Evolutionary conservation across 2,113 vertebrate genomes (phyloP), one percentile per base, ranked within the genome.

Genomic region (Vicugna pacos): DNA sequence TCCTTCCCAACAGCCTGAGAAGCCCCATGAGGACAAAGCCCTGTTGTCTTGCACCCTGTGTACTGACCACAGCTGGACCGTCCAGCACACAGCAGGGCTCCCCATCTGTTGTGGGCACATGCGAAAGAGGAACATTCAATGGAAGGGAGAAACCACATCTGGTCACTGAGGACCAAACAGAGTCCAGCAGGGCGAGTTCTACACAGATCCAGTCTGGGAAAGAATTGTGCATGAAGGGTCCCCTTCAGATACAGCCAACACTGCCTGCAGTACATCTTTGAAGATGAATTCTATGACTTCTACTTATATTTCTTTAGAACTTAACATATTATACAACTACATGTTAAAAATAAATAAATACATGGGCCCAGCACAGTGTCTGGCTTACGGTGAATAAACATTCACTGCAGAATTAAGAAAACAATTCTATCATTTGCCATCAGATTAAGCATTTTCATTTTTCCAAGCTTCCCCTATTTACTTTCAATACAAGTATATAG

Each of bases 401-500:
- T 28, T 90, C 48, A 52, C 5, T 11, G 50, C 48, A 17, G 30
- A 95, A 70, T 85, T 84, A 9, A 32, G 42, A 56, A 73, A 54
- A 30, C 20, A 77, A 8, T 65, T 72, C 72, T 90, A 62, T 73
- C 28, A 52, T 50, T 16, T 58, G 15, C 22, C 20, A 62, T 56
- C 65, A 84, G 60, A 77, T 92, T 86, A 46, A 82, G 60, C 46
- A 62, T 80, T 94, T 93, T 92, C 26, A 67, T 89, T 97, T 92
- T 35, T 38, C 38, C 54, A 82, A 0, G 5, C 58, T 82, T 64
- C 72, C 5, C 76, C 6, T 58, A 54, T 84, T 73, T 64, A 64
- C 32, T 85, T 97, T 48, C 32, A 93, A 87, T 32, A 72, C 16
- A 76, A 52, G 32, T 19, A 82, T 46, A 12, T 80, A 52, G 30